phyloP scores from a whole-genome alignment of 1,140 invertebrate species.

The Pseudachorutes palmiensis region DNA sequence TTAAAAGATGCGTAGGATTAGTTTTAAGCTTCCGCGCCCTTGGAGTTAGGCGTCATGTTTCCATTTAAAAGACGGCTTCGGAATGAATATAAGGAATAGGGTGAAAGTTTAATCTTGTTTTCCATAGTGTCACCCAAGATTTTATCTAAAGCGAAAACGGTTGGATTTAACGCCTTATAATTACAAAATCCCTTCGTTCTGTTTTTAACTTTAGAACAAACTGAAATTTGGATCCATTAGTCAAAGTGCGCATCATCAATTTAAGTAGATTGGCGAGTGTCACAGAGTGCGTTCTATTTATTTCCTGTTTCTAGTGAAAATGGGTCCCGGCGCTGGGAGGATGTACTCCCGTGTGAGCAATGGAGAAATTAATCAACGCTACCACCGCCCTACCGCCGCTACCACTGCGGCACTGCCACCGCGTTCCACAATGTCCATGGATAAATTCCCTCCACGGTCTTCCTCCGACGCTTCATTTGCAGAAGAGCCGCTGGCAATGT shows the following conservation, averaged over 20 bases:
- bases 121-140: background rate
- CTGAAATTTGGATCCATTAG: too few relatives aligned
- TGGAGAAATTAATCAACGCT: slow-evolving; percentile 38
- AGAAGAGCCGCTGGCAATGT: slow-evolving; percentile 20
- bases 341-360: slow-evolving; percentile 37
- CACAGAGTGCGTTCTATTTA: background rate
- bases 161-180: too few relatives aligned
- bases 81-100: too few relatives aligned
- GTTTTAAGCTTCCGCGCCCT: too few relatives aligned
- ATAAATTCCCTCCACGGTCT: slow-evolving; percentile 34
- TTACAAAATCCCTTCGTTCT: too few relatives aligned
- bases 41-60: too few relatives aligned
- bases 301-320: slow-evolving; percentile 30
- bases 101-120: background rate
- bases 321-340: slow-evolving; percentile 26
- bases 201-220: too few relatives aligned
- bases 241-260: too few relatives aligned
- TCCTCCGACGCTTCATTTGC: slow-evolving; percentile 31
- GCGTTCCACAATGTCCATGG: slow-evolving; percentile 3
- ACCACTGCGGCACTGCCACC: background rate
- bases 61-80: too few relatives aligned
- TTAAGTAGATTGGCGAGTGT: background rate
- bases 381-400: slow-evolving; percentile 14
- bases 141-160: too few relatives aligned
- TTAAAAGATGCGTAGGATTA: too few relatives aligned